Evolutionary conservation across 1,140 invertebrate species (phyloP), one percentile per base, ranked within the genome.

Genomic region (Babylonia areolata): DNA sequence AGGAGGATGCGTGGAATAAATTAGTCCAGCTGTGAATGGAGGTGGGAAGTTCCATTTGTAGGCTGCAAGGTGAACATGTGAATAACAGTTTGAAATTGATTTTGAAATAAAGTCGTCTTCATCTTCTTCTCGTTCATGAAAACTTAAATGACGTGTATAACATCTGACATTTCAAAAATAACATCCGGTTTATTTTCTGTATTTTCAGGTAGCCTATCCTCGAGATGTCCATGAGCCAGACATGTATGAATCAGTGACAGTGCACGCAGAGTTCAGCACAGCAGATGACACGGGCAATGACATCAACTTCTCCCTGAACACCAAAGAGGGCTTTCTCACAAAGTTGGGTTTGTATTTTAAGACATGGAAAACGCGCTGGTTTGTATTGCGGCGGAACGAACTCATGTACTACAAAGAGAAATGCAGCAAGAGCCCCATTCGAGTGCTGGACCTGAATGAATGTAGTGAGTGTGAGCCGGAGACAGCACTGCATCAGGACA

Each of bases 271-370:
- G 77, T 92, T 91, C 71, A 91, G 88, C 82, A 90, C 90, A 33
- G 89, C 89, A 35, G 88, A 91, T 28, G 87, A 88, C n/a, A 42
- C 79, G 51, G 6, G 54, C 1, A 87, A 42, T 39, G 87, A 87
- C 37, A 87, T 90, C 83, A 90, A 92, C 82, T 93, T 92, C 79
- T 90, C 92, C 75, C 90, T 93, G 46, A 92, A 90, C 51, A 92
- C 93, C 9, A 93, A 93, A 86, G 91, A 92, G 86, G 93, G 93
- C 37, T 93, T 89, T 88, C 88, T 93, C 28, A 93, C 92, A 37
- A 93, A 93, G 87, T 84, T 91, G n/a, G 93, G 92, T 28, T 78
- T 77, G n/a, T 78, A 85, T 28, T 90, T 92, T 64, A 93, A 93
- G 88, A 93, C 88, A 11, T 93, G 92, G 92, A 89, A 90, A 58